A percentile compares a stretch with the other conserved stretches of the same genome.
Conservation (phyloP, 2,797 vertebrate genomes). For the Typhlichthys subterraneus region DNA sequence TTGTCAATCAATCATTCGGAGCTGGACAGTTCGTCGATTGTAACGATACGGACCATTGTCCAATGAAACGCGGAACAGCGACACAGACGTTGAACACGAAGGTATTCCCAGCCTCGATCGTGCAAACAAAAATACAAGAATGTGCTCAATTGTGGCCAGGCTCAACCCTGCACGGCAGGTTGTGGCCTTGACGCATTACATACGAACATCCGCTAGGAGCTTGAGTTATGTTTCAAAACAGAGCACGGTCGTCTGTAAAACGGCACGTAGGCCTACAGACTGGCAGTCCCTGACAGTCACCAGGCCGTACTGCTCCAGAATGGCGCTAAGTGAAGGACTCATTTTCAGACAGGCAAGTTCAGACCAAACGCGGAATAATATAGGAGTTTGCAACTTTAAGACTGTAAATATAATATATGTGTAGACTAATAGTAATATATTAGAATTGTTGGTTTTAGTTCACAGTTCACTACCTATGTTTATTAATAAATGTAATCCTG, state of each 20-base stretch:
- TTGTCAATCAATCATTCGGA: not conserved
- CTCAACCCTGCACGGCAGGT: constrained; percentile 9
- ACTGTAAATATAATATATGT: too few species aligned
- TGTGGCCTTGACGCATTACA: constrained; percentile 36
- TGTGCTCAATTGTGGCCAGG: constrained; percentile 53
- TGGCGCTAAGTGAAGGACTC: constrained; percentile 44
- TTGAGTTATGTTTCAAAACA: constrained; percentile 32
- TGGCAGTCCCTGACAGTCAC: constrained; percentile 1
- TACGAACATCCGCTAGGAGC: constrained; percentile 22
- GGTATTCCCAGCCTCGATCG: too few species aligned
- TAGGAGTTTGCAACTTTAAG: too few species aligned
- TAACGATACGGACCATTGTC: not conserved
- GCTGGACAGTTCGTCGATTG: not conserved
- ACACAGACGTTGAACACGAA: too few species aligned
- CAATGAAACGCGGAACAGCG: too few species aligned
- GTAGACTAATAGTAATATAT: too few species aligned
- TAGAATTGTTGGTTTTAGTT: too few species aligned
- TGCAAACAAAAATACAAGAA: constrained; percentile 11
- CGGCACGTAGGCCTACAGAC: accelerated
- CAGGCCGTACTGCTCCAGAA: constrained; percentile 50
- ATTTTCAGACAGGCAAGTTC: constrained; percentile 73
- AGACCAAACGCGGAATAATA: too few species aligned
- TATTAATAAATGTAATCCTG: too few species aligned
- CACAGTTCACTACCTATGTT: too few species aligned
- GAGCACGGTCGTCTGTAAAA: constrained; percentile 11